Base-by-base conservation (phyloP, 92 coral and sea anemone genomes). In the Blastomussa wellsi region DNA sequence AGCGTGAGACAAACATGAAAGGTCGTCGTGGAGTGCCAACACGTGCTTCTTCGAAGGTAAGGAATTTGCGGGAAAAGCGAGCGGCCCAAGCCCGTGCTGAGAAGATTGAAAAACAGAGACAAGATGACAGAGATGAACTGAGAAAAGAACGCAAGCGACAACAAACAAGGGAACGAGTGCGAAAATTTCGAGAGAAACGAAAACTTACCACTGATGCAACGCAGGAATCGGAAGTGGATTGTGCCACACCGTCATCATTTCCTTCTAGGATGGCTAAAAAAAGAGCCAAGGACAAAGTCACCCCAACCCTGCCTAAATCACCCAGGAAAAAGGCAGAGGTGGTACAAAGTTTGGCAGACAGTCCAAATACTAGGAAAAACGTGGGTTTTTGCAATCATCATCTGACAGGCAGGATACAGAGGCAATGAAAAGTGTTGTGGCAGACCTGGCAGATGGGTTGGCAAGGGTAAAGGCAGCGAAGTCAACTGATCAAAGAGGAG, bases 391-490 rank as follows among this genome's bases (percentile, higher is more conserved):
- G 17, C 53, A 48, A 55, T 26, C 81, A 53, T 59, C 68, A 5
- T 84, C 52, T 17, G 90, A 86, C 55, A 37, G 35, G 76, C 84
- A 87, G 77, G 87, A 87, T 57, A 75, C 67, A 38, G 68, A 68
- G 39, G 91, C 91, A 1, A 82, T 90, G 60, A 47, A 78, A 53
- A 81, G 86, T 60, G 74, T 90, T 12, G 89, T 90, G 52, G 86
- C 83, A 72, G 89, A 90, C 72, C 82, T 90, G 29, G n/a, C n/a
- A n/a, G n/a, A n/a, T n/a, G 92, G 92, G 33, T 49, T 85, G 52
- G 72, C 68, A 24, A 64, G 79, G 22, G 87, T 90, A 15, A 90
- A 86, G 79, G 60, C 49, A 53, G 72, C 76, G 24, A 90, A 84
- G 19, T 86, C 90, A 72, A 90, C 81, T 13, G 85, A 90, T 22